phyloP scores from a whole-genome alignment of 2,888 invertebrate species.

The Ennomos fuscantarius region DNA sequence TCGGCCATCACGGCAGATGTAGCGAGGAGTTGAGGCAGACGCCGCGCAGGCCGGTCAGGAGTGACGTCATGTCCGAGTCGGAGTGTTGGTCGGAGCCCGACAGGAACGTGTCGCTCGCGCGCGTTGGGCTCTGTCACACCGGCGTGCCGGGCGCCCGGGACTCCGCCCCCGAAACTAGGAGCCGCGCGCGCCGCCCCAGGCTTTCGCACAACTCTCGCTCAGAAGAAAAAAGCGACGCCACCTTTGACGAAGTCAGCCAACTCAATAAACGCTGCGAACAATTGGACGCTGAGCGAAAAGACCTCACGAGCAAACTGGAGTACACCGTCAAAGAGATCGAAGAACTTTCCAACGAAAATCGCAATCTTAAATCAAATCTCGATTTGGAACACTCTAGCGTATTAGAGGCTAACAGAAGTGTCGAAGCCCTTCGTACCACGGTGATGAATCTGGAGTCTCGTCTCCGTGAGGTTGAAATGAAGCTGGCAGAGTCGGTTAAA shows the following conservation, averaged over 20 bases:
- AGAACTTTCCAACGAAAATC: constrained; percentile 60
- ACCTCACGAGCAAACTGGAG: constrained; percentile 75
- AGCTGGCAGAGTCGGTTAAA: constrained; percentile 57
- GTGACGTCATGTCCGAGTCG: constrained; percentile 86
- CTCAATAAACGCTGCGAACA: constrained; percentile 61
- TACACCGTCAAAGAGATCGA: constrained; percentile 64
- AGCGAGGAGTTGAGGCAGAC: constrained; percentile 53
- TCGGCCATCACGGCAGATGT: constrained; percentile 74
- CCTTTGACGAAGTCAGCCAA: constrained; percentile 83
- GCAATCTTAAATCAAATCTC: constrained; percentile 57
- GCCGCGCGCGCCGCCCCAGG: constrained; percentile 70
- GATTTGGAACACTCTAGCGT: constrained; percentile 54
- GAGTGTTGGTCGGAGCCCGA: constrained; percentile 96
- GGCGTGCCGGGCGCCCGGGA: constrained; percentile 56
- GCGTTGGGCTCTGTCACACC: constrained; percentile 87
- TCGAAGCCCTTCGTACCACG: constrained; percentile 57
- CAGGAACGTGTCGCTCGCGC: constrained; percentile 90
- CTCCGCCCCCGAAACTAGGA: constrained; percentile 62
- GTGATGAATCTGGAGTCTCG: constrained; percentile 55
- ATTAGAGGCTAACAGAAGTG: constrained; percentile 56
- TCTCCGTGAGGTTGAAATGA: constrained; percentile 65
- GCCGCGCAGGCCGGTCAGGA: no score
- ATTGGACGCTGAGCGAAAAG: constrained; percentile 65
- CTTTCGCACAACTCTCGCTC: constrained; percentile 73
- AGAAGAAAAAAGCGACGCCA: constrained; percentile 79